phyloP scores from a whole-genome alignment of 2,797 vertebrate species.

The Chanos chanos region DNA sequence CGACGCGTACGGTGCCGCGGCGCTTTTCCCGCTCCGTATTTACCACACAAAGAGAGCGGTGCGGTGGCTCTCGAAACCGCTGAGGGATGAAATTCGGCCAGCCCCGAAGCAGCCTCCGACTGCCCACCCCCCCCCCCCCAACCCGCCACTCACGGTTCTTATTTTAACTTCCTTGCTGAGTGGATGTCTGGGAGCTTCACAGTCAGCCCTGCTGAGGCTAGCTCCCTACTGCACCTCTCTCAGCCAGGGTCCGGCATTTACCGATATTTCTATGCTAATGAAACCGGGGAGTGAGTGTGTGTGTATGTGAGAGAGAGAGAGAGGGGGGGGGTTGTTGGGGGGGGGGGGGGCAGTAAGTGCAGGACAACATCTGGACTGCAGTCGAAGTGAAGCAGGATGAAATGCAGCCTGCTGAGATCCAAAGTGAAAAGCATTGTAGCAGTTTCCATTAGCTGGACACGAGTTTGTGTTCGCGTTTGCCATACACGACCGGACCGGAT shows the following conservation, averaged over 20 bases:
- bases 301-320: background rate
- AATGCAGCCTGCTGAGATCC: constrained; percentile 59
- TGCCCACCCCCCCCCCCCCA: background rate
- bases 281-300: constrained; percentile 36
- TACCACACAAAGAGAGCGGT: constrained; percentile 11
- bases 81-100: background rate
- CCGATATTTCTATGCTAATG: constrained; percentile 64
- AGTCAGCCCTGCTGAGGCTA: constrained; percentile 7
- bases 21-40: constrained; percentile 6
- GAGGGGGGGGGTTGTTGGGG: background rate
- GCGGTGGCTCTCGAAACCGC: too few relatives aligned
- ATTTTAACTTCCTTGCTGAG: too few relatives aligned
- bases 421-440: constrained; percentile 54
- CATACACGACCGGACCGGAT: background rate
- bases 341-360: background rate
- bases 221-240: constrained; percentile 22
- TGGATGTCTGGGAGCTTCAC: background rate
- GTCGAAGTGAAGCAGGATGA: constrained; percentile 50
- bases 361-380: constrained; percentile 36
- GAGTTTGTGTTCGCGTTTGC: constrained; percentile 11
- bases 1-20: too few relatives aligned
- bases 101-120: background rate
- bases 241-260: constrained; percentile 43
- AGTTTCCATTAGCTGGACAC: constrained; percentile 17
- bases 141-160: background rate